phyloP scores from a whole-genome alignment of 1,140 invertebrate species.

The Hypsibius dujardini region DNA sequence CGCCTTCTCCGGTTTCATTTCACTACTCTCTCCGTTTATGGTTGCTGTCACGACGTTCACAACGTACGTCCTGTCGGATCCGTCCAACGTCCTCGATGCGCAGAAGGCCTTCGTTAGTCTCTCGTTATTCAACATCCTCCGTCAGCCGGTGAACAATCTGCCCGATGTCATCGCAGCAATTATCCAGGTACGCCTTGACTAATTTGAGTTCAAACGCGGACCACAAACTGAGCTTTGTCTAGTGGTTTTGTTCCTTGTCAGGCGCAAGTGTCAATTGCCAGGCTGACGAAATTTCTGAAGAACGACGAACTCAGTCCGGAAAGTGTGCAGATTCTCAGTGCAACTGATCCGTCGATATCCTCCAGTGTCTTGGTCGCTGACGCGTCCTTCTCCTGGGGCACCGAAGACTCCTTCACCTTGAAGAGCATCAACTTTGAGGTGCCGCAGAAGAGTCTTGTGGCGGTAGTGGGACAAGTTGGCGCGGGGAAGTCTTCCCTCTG shows the following conservation, averaged over 20 bases:
- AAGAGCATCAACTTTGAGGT: conserved; percentile 25
- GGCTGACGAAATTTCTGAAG: too few relatives aligned
- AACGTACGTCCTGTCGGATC: conserved; percentile 35
- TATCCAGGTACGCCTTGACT: too few relatives aligned
- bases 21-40: conserved; percentile 18
- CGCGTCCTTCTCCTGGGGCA: conserved; percentile 21
- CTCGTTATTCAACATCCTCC: conserved; percentile 23
- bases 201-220: too few relatives aligned
- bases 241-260: too few relatives aligned
- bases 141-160: too few relatives aligned
- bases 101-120: too few relatives aligned
- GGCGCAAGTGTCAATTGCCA: too few relatives aligned
- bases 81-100: conserved; percentile 32
- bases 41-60: conserved; percentile 33
- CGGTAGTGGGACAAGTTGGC: conserved; percentile 38
- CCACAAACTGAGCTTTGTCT: too few relatives aligned
- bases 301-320: too few relatives aligned
- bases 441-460: conserved; percentile 40
- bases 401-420: conserved; percentile 21
- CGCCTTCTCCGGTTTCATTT: conserved; percentile 18
- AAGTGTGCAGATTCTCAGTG: too few relatives aligned
- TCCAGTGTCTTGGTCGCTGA: neutral
- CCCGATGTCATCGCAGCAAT: too few relatives aligned
- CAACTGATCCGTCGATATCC: too few relatives aligned
- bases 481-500: conserved; percentile 41